Percentiles rank a stretch among this genome's conserved stretches.
Conservation (phyloP, 2,888 invertebrate genomes). For the Atrina japonica region DNA sequence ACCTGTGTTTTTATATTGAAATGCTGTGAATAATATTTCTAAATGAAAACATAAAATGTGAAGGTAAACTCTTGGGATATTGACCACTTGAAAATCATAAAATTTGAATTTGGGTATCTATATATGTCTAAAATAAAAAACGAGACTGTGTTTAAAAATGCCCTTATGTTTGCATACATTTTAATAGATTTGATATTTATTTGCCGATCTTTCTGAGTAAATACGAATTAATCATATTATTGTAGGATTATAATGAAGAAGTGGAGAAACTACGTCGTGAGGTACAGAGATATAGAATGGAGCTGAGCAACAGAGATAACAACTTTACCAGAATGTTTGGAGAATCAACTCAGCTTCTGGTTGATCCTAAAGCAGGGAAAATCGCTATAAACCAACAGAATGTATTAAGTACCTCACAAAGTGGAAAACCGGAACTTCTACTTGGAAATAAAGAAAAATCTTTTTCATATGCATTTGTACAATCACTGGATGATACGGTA, state of each 20-base stretch:
- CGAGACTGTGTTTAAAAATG: too few relatives aligned
- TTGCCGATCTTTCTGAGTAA: too few relatives aligned
- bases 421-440: constrained; percentile 42
- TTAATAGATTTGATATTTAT: too few relatives aligned
- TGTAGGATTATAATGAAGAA: constrained; percentile 74
- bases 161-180: too few relatives aligned
- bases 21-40: too few relatives aligned
- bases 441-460: constrained; percentile 57
- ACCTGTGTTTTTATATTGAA: too few relatives aligned
- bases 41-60: too few relatives aligned
- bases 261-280: constrained; percentile 75
- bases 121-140: too few relatives aligned
- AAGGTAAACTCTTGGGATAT: too few relatives aligned
- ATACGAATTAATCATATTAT: too few relatives aligned
- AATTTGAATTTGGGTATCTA: too few relatives aligned
- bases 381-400: constrained; percentile 58
- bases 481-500: constrained; percentile 66
- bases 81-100: too few relatives aligned
- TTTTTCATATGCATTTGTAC: constrained; percentile 65
- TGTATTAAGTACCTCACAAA: constrained; percentile 43
- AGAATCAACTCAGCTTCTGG: constrained; percentile 68
- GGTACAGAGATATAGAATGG: constrained; percentile 75
- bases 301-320: constrained; percentile 76
- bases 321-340: constrained; percentile 79
- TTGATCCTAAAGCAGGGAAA: constrained; percentile 68